Evolutionary conservation across 2,797 vertebrate species (phyloP).

Genomic region (Meriones psammophilus): DNA sequence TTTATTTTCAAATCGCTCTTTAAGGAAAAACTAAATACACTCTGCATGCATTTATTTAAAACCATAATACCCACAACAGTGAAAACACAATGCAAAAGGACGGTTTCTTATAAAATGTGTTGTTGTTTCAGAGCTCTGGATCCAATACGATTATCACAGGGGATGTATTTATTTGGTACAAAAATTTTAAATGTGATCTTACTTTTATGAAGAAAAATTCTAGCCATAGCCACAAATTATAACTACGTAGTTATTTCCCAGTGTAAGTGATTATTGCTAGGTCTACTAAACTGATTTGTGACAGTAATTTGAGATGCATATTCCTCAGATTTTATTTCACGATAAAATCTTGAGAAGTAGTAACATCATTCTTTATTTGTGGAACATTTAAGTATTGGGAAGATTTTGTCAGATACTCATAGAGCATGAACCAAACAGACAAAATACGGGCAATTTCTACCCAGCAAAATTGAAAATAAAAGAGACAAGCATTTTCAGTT

Average conservation of each 20-base stretch:
- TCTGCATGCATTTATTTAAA: neutral
- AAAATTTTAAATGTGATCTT: conserved; percentile 70
- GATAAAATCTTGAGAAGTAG: conserved; percentile 42
- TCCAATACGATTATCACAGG: conserved; percentile 71
- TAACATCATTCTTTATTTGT: neutral
- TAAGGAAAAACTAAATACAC: neutral
- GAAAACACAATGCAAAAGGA: neutral
- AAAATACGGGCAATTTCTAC: conserved; percentile 73
- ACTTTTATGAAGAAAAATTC: conserved; percentile 79
- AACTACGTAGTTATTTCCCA: conserved; percentile 78
- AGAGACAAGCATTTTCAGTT: conserved; percentile 73
- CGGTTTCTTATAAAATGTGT: conserved; percentile 43
- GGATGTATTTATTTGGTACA: conserved; percentile 74
- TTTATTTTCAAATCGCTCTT: conserved; percentile 39
- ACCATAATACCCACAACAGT: neutral
- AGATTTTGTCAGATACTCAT: conserved; percentile 61
- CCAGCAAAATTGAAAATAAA: conserved; percentile 74
- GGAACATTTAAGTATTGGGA: conserved; percentile 68
- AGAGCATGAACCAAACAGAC: conserved; percentile 54
- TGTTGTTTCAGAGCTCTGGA: conserved; percentile 65
- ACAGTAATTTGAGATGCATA: conserved; percentile 57
- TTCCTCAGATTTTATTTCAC: conserved; percentile 68
- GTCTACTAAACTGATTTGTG: conserved; percentile 74
- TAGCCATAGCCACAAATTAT: conserved; percentile 61
- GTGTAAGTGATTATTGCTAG: conserved; percentile 77